Conservation (phyloP, 2,113 vertebrate genomes). For the Mustela lutreola region DNA sequence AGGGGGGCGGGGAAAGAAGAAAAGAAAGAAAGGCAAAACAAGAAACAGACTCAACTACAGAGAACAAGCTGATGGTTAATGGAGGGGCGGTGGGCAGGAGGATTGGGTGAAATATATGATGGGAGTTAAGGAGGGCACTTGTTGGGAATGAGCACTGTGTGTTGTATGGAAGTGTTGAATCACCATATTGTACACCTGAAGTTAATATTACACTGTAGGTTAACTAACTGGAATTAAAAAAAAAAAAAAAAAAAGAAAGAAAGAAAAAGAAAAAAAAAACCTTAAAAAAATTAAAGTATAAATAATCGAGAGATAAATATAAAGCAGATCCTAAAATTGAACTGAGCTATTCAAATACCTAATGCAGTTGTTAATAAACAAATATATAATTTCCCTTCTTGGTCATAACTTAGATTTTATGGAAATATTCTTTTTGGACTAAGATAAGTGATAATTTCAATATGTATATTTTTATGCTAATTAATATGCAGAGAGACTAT, state of each 20-base stretch:
- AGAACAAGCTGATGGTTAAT: not conserved
- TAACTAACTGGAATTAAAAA: not conserved
- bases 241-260: not conserved
- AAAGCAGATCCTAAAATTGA: not conserved
- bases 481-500: conserved; percentile 61
- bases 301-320: not conserved
- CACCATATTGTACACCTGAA: not conserved
- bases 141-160: not conserved
- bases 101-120: not conserved
- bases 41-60: not conserved
- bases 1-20: no score
- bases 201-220: not conserved
- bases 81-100: not conserved
- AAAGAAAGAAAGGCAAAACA: not conserved
- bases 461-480: not conserved
- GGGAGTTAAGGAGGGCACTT: not conserved
- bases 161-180: not conserved
- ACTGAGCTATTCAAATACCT: not conserved
- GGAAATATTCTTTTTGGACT: not conserved
- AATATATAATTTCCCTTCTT: not conserved
- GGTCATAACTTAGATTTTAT: not conserved
- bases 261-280: no score
- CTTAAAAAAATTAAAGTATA: not conserved
- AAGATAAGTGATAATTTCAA: not conserved
- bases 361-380: conserved; percentile 15